Percentiles rank a stretch among this genome's conserved stretches.
phyloP scores from a whole-genome alignment of 1,140 invertebrate species.

The Tetramorium parvispinum region DNA sequence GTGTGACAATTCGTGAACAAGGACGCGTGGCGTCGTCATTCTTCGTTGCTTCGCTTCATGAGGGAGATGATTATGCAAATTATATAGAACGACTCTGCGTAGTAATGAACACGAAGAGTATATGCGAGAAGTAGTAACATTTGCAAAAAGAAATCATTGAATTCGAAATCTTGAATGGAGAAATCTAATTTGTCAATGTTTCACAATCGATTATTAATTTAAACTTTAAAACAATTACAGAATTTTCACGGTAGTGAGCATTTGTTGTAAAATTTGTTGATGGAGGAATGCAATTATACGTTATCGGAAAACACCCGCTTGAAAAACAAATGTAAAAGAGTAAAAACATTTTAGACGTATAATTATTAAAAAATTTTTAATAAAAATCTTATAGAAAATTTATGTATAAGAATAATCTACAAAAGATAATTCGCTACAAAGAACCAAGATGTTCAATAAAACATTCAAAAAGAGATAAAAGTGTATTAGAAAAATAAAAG shows the following conservation, averaged over 20 bases:
- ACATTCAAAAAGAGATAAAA: not conserved
- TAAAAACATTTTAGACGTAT: not conserved
- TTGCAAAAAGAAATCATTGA: not conserved
- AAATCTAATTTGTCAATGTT: not conserved
- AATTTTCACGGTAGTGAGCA: not conserved
- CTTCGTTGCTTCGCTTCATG: not conserved
- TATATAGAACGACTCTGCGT: not conserved
- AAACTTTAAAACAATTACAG: not conserved
- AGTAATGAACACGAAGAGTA: not conserved
- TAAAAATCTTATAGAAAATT: not conserved
- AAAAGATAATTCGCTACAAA: not conserved
- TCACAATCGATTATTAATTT: not conserved
- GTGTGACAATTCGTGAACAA: not conserved
- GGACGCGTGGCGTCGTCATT: not conserved
- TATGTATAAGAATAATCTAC: not conserved
- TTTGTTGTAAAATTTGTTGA: not conserved
- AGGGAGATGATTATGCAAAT: not conserved
- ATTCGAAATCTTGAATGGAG: not conserved
- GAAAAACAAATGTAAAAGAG: not conserved
- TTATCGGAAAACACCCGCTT: not conserved
- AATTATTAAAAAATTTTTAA: not conserved
- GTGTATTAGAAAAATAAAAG: not conserved
- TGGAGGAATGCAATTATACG: not conserved
- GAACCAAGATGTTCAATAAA: too few relatives aligned
- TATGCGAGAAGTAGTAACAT: not conserved